phyloP scores from a whole-genome alignment of 30 jellyfish, hydroid and myxozoan genomes.

The Aurelia coerulea region DNA sequence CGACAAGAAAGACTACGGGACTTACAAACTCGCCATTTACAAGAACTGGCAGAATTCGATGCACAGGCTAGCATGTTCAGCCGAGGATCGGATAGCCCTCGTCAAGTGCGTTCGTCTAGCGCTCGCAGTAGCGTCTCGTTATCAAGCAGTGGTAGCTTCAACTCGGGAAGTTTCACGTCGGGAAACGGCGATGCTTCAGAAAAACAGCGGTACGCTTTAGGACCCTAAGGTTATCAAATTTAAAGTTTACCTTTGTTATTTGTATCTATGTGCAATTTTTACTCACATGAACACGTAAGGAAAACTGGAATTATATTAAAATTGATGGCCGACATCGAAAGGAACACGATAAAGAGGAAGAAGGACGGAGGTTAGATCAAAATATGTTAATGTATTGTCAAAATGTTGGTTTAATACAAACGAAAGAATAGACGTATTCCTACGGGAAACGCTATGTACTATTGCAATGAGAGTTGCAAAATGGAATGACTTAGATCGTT shows the following conservation, averaged over 20 bases:
- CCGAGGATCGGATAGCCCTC: conserved; percentile 60
- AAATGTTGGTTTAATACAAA: too few species aligned
- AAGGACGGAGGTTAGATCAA: too few species aligned
- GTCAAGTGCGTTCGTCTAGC: conserved; percentile 61
- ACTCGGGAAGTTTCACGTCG: conserved; percentile 47
- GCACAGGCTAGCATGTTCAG: conserved; percentile 75
- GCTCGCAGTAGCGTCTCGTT: conserved; percentile 73
- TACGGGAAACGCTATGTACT: too few species aligned
- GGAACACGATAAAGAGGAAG: too few species aligned
- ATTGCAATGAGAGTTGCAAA: too few species aligned
- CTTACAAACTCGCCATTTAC: conserved; percentile 85
- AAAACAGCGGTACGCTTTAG: conserved; percentile 18
- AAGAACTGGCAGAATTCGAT: conserved; percentile 95
- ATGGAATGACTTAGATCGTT: too few species aligned
- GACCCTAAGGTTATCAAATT: background rate
- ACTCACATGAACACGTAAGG: conserved; percentile 13
- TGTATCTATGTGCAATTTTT: conserved; percentile 45
- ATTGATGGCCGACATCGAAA: too few species aligned
- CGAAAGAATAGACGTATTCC: too few species aligned
- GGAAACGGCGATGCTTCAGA: conserved; percentile 70
- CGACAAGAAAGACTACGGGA: conserved; percentile 95
- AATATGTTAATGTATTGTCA: too few species aligned
- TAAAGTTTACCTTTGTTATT: conserved; percentile 2
- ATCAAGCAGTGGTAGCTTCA: conserved; percentile 68
- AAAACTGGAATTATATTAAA: too few species aligned